Base-by-base conservation (phyloP, 2,888 invertebrate genomes). In the Platycheirus rosarum region DNA sequence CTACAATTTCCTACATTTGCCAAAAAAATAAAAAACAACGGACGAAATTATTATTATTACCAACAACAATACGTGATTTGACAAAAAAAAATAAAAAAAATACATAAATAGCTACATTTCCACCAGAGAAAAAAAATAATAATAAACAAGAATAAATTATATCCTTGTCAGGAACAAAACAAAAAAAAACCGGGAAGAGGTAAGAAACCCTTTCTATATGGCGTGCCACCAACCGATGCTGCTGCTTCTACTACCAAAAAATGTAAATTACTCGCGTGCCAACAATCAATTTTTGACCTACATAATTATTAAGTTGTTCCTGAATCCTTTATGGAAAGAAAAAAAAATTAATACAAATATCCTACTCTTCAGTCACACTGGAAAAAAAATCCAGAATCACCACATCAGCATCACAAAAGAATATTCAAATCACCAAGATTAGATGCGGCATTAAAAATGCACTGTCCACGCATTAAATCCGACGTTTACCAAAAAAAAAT, bases 221-320 rank as follows among this genome's bases (percentile, higher is more conserved):
- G 35, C 65, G 51, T 71, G 63, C 48, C 62, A 55, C 46, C 37
- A 55, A 57, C 62, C 46, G 60, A 66, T 62, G 48, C 42, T 77
- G 23, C 26, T 18, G n/a, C 62, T 69, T 13, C 40, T 53, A 48
- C 48, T 40, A 49, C 62, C 53, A 66, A 49, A 51, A 68, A 76
- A 76, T 77, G 66, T 77, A 82, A 82, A 77, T 82, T 77, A 82
- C 66, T 86, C 87, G 89, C 89, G 89, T 88, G 88, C 87, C 89
- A 88, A 89, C 87, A 88, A 88, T 88, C 88, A 88, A 88, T 88
- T 89, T 88, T 87, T 89, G 89, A 89, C 89, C 89, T 87, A 89
- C 87, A 89, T 88, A 89, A 88, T 88, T 89, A 89, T 49, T 71
- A 77, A 82, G 82, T 69, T 77, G 82, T 82, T 68, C 71, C 71